These are phyloP conservation scores for Platichthys flesus DNA, from an alignment of 2,113 vertebrate genomes.

Conservation along the genomic window DNA sequence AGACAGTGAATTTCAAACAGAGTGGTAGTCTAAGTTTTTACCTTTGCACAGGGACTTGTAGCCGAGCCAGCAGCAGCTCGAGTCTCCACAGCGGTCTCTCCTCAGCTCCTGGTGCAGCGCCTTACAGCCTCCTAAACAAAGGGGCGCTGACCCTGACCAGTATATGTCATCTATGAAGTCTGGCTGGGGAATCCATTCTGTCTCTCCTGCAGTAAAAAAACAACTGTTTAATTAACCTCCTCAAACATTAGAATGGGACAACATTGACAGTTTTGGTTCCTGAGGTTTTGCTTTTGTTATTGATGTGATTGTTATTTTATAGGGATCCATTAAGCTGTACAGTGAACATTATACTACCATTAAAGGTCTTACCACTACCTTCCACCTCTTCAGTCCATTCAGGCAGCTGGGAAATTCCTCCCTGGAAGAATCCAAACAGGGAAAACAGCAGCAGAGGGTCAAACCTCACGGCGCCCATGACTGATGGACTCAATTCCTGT, in stretches of 20 bases:
- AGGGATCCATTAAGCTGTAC: no score
- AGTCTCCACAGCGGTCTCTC: conserved; percentile 85
- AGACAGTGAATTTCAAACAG: background rate
- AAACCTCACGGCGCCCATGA: conserved; percentile 36
- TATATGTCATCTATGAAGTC: conserved; percentile 76
- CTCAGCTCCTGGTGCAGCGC: conserved; percentile 83
- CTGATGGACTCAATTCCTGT: conserved; percentile 16
- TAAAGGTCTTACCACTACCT: conserved; percentile 74
- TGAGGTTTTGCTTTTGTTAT: no score
- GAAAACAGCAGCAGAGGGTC: conserved; percentile 43
- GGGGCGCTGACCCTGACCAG: conserved; percentile 85
- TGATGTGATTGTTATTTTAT: no score
- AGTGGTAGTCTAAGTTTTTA: conserved; percentile 40
- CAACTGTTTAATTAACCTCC: no score
- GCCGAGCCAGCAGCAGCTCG: conserved; percentile 88
- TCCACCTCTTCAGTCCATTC: conserved; percentile 59
- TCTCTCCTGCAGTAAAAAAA: conserved; percentile 56
- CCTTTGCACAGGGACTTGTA: conserved; percentile 88
- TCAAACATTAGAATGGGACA: background rate
- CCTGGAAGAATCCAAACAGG: conserved; percentile 50
- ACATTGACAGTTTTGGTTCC: background rate
- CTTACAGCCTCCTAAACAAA: conserved; percentile 85
- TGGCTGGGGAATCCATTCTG: conserved; percentile 41
- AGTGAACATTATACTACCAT: background rate
- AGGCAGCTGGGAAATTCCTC: conserved; percentile 56